Percentiles rank a stretch among this genome's conserved stretches.
phyloP scores from a whole-genome alignment of 2,113 vertebrate species.

The Opisthocomus hoazin region DNA sequence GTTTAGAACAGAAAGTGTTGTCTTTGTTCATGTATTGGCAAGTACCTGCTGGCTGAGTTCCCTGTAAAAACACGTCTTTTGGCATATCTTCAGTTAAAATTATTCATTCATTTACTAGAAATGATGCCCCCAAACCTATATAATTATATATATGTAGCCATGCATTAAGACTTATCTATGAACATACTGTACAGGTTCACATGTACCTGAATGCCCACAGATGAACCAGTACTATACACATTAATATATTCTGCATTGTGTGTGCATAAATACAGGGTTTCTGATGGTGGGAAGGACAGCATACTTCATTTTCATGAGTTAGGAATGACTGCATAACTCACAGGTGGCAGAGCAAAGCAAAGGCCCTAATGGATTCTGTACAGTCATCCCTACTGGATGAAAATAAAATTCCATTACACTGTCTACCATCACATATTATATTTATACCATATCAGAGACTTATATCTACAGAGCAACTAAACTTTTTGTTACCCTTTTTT shows the following conservation, averaged over 20 bases:
- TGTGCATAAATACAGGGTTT: constrained; percentile 43
- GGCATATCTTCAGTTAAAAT: background rate
- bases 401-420: constrained; percentile 58
- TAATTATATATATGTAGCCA: background rate
- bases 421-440: constrained; percentile 47
- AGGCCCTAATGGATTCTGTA: constrained; percentile 51
- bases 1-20: constrained; percentile 34
- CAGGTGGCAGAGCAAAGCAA: constrained; percentile 51
- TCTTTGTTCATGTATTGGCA: constrained; percentile 29
- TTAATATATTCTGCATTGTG: constrained; percentile 32
- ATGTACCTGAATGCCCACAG: background rate
- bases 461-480: constrained; percentile 56
- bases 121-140: background rate
- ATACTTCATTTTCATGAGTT: constrained; percentile 66
- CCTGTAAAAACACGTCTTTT: constrained; percentile 3
- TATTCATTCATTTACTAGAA: constrained; percentile 10
- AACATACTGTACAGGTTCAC: background rate
- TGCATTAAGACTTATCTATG: background rate
- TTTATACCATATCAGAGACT: constrained; percentile 45
- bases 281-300: constrained; percentile 10
- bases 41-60: constrained; percentile 4
- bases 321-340: constrained; percentile 60
- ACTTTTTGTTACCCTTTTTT: constrained; percentile 44
- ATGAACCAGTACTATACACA: background rate
- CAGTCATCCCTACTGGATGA: constrained; percentile 41